Conservation (phyloP, 2,113 vertebrate genomes). For the rabbit (Oryctolagus cuniculus) region DNA sequence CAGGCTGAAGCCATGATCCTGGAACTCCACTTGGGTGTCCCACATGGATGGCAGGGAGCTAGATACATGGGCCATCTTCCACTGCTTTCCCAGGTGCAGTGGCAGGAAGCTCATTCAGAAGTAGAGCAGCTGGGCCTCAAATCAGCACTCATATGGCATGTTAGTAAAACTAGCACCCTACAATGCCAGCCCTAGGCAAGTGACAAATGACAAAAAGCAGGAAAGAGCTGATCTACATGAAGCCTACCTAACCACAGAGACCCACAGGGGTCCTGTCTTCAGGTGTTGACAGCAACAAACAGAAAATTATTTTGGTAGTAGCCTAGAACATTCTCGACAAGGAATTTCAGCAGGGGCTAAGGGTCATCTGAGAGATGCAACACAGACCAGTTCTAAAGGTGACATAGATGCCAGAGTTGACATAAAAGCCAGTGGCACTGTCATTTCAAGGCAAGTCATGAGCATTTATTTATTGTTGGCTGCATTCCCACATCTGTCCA, state of each 20-base stretch:
- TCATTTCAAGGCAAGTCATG: not conserved
- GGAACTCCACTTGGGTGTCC: too few species aligned
- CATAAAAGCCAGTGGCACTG: not conserved
- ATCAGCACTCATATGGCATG: too few species aligned
- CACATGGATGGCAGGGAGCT: too few species aligned
- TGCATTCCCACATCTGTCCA: not conserved
- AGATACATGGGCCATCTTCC: too few species aligned
- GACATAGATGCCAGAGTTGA: not conserved
- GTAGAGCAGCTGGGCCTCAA: too few species aligned
- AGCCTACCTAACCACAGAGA: not conserved
- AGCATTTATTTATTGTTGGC: not conserved
- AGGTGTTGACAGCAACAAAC: not conserved
- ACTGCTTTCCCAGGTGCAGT: too few species aligned
- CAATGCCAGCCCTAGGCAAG: too few species aligned
- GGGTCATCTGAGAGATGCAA: not conserved
- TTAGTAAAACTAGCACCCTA: too few species aligned
- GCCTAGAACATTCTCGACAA: not conserved
- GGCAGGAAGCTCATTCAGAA: too few species aligned
- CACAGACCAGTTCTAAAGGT: conserved; percentile 14
- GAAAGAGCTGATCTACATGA: not conserved
- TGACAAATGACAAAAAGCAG: not conserved
- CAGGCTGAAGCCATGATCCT: too few species aligned
- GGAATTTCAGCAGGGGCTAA: not conserved
- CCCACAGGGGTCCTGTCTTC: not conserved
- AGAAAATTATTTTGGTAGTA: not conserved